Evolutionary conservation across 2,888 invertebrate genomes (phyloP), one percentile per base, ranked within the genome.

Genomic region (Altica lythri): DNA sequence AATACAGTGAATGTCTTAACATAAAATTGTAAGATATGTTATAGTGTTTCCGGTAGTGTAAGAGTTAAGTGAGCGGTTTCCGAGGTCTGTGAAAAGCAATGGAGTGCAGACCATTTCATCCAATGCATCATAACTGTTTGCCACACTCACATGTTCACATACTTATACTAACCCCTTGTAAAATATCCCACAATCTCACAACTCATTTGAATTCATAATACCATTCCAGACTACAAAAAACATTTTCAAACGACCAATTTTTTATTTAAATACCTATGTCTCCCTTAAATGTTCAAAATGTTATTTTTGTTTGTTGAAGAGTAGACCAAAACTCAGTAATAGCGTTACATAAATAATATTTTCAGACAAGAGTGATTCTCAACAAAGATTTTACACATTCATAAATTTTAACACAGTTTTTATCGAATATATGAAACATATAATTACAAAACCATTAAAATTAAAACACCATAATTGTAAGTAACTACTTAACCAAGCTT

Each of bases 51-150:
- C 69, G 67, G 65, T 56, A 62, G 60, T 59, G 44, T 38, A 57
- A 60, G 66, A 62, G 61, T 68, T 65, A 66, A 67, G 54, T 64
- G 64, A 64, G 71, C 71, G 72, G 69, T 72, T 72, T 67, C 61
- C 62, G 64, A 66, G 65, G 66, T 67, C 64, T 65, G 69, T 63
- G 66, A 67, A 68, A 72, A 68, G 73, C 74, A 75, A 74, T 75
- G 74, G 72, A 69, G 72, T 70, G 74, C 72, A 73, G 73, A 61
- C 74, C 75, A 75, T 75, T 75, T 72, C 69, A 68, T 69, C 55
- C 61, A 50, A 59, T 63, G 58, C 57, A 65, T 66, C 65, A 72
- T 73, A 72, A 74, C 71, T 68, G 69, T 72, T 72, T 67, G 68
- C 71, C 71, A 73, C 74, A 72, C 72, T 71, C 73, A 71, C 70